Percentiles rank a stretch among this genome's conserved stretches.
Conservation (phyloP, 2,113 vertebrate species). For the Puma concolor region DNA sequence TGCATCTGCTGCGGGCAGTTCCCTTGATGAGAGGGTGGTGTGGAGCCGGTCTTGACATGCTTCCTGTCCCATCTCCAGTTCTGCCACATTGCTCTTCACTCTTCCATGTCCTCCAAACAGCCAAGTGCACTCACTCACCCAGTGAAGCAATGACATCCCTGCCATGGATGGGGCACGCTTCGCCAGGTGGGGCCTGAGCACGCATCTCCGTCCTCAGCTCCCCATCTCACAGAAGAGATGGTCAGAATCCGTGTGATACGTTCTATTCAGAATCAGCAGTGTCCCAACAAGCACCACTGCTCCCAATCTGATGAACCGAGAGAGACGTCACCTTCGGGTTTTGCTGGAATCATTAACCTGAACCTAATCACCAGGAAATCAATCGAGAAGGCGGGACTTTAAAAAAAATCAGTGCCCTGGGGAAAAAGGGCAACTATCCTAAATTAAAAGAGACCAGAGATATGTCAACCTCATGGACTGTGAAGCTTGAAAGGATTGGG, state of each 20-base stretch:
- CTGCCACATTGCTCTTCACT: neutral
- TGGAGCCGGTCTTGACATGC: neutral
- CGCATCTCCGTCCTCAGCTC: neutral
- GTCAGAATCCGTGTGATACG: too few species aligned
- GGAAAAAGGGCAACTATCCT: neutral
- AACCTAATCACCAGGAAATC: neutral
- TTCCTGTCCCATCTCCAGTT: neutral
- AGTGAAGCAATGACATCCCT: neutral
- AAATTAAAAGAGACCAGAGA: neutral
- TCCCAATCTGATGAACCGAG: neutral
- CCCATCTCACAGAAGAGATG: fast-evolving
- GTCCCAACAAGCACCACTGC: neutral
- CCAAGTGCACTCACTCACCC: too few species aligned
- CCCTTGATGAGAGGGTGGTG: too few species aligned
- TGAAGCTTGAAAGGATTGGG: neutral
- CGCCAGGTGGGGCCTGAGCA: neutral
- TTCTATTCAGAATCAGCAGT: neutral
- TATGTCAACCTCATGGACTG: neutral
- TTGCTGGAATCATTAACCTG: neutral
- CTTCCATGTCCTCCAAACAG: neutral
- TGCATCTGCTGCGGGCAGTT: neutral
- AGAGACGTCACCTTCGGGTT: neutral
- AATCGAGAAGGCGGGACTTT: neutral
- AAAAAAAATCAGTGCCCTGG: neutral
- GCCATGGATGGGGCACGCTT: fast-evolving